These are phyloP conservation scores for Pimephales promelas DNA, from an alignment of 2,113 vertebrate species.

Conservation along the genomic window DNA sequence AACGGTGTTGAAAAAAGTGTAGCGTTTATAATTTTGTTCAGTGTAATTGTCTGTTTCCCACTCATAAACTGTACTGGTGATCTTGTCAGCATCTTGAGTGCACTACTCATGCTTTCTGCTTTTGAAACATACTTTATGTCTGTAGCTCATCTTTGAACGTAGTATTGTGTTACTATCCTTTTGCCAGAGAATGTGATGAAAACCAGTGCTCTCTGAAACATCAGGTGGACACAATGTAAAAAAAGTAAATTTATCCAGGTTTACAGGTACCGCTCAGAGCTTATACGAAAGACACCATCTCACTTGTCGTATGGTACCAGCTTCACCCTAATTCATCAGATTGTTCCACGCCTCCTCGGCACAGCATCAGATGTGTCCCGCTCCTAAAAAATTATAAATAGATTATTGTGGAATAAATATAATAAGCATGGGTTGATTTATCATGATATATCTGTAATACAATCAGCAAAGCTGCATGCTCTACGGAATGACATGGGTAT, in stretches of 20 bases:
- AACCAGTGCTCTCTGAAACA: background rate
- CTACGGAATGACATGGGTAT: slow-evolving; percentile 44
- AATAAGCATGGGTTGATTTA: slow-evolving; percentile 57
- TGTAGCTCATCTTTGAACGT: slow-evolving; percentile 1
- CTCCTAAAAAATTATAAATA: slow-evolving; percentile 55
- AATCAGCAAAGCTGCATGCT: slow-evolving; percentile 42
- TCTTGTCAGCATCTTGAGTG: background rate
- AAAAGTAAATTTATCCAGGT: slow-evolving; percentile 72
- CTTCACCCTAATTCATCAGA: slow-evolving; percentile 65
- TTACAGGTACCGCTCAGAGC: slow-evolving; percentile 53
- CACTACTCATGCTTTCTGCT: background rate
- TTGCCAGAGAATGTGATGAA: slow-evolving; percentile 5
- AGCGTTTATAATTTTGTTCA: too few species aligned
- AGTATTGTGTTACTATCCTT: background rate
- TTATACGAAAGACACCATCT: slow-evolving; percentile 68
- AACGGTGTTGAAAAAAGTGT: too few species aligned
- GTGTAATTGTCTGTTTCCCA: background rate
- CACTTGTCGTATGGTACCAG: slow-evolving; percentile 47
- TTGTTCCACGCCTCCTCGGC: slow-evolving; percentile 56
- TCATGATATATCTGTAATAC: slow-evolving; percentile 58
- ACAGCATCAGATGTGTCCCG: slow-evolving; percentile 55
- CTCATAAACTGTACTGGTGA: background rate
- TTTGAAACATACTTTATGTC: background rate
- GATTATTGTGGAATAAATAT: slow-evolving; percentile 58
- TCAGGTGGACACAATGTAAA: slow-evolving; percentile 20